Base-by-base conservation (phyloP, 2,888 invertebrate species). In the Tholera decimalis region DNA sequence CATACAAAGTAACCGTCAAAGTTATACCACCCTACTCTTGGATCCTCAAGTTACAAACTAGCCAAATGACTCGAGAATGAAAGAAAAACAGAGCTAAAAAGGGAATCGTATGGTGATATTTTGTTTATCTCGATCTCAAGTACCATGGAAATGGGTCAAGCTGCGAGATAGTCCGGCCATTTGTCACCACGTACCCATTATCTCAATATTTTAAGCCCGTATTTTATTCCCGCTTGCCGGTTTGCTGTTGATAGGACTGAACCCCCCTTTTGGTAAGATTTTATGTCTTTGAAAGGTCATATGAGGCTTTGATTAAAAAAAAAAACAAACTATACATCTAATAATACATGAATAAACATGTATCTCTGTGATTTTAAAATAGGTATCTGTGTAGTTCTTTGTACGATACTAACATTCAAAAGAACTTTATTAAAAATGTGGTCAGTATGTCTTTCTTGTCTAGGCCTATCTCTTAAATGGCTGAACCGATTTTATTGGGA, bases 121-220 rank as follows among this genome's bases (percentile, higher is more conserved):
- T 30, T 57, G 61, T 68, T 69, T 74, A 69, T 76, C 69, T 67
- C 33, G 50, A 39, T 43, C 41, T 58, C 41, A 39, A 69, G 49
- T 67, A 39, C 61, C 35, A 69, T 55, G 56, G 74, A 69, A 68
- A 64, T 61, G 53, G 75, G 64, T 74, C 75, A 79, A 64, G 35
- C 20, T 61, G 7, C 33, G 30, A 33, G 58, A 58, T 64, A 59
- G 55, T 51, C 50, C 24, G 35, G 49, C 64, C 47, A 59, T 74
- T 73, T 62, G 61, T 79, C 59, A 69, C 56, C 47, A 53, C 49
- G 56, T 47, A 62, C 15, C 51, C 44, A 61, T 64, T 78, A 62
- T 73, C 55, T 64, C 28, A 44, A 64, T 73, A 64, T 69, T 73
- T 59, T 62, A 50, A 54, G 56, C 44, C 26, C 20, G 24, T 60